Percentiles rank a stretch among this genome's conserved stretches.
Evolutionary conservation across 2,888 invertebrate genomes (phyloP).

Genomic region (Germaria angustata): DNA sequence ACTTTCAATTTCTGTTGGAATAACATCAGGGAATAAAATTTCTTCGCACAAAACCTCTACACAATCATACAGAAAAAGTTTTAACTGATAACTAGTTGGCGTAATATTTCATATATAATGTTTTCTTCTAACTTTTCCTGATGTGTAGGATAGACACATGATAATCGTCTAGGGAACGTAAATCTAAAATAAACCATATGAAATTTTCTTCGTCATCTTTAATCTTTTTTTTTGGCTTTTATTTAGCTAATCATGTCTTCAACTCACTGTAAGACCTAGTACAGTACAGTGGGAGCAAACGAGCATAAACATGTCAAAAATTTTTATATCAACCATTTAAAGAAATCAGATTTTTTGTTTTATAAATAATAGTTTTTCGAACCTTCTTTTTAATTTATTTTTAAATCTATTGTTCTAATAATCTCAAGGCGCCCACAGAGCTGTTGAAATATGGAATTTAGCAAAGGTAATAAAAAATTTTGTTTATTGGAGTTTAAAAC

Average conservation of each 20-base stretch:
- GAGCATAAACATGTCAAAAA: too few relatives aligned
- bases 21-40: constrained; percentile 63
- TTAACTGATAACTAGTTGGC: constrained; percentile 19
- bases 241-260: background rate
- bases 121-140: background rate
- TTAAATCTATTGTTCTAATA: too few relatives aligned
- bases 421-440: too few relatives aligned
- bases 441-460: too few relatives aligned
- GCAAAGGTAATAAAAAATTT: too few relatives aligned
- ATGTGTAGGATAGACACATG: constrained; percentile 50
- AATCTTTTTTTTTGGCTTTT: background rate
- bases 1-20: constrained; percentile 36
- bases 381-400: too few relatives aligned
- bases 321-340: too few relatives aligned
- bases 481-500: too few relatives aligned
- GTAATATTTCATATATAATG: background rate
- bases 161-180: constrained; percentile 67
- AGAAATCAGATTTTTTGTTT: too few relatives aligned
- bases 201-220: constrained; percentile 45
- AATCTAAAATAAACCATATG: constrained; percentile 66
- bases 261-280: too few relatives aligned
- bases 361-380: too few relatives aligned
- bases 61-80: background rate
- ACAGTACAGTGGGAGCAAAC: too few relatives aligned
- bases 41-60: background rate